Percentiles rank a stretch among this genome's conserved stretches.
These are phyloP conservation scores for Grammomys dolichurus DNA, from an alignment of 2,113 vertebrate species.

Conservation along the genomic window DNA sequence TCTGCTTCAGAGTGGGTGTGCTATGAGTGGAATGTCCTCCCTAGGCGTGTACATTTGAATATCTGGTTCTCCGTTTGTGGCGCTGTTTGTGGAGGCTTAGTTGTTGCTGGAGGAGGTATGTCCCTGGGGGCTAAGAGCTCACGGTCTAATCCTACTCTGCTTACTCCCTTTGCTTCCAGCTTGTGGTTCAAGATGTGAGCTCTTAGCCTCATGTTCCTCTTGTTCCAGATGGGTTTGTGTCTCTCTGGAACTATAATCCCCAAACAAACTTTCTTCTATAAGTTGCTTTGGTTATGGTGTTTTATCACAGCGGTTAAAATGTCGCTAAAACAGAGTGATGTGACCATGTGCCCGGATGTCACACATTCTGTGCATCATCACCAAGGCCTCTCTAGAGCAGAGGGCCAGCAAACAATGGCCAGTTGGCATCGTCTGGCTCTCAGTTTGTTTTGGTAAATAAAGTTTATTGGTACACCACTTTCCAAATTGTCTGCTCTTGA, in stretches of 20 bases:
- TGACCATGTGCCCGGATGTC: rapidly evolving
- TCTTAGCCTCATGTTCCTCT: not conserved
- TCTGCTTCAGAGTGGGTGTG: not conserved
- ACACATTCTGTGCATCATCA: rapidly evolving
- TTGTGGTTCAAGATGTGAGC: not conserved
- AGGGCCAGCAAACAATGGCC: rapidly evolving
- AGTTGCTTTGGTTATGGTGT: not conserved
- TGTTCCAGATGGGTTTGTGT: not conserved
- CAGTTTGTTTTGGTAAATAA: not conserved
- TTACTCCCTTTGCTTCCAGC: not conserved
- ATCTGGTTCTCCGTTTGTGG: not conserved
- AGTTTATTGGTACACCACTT: not conserved
- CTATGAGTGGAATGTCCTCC: not conserved
- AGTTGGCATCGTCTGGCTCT: not conserved
- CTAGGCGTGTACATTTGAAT: not conserved
- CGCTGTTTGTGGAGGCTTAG: not conserved
- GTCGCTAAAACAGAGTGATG: not conserved
- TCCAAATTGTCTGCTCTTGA: not conserved
- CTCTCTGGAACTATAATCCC: not conserved
- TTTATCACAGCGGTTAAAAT: not conserved
- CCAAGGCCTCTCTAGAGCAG: not conserved
- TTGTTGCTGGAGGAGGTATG: not conserved
- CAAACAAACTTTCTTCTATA: not conserved
- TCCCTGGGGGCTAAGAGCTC: no score
- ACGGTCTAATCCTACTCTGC: not conserved